phyloP scores from a whole-genome alignment of 2,888 invertebrate genomes.

The Azorinus chamasolen region DNA sequence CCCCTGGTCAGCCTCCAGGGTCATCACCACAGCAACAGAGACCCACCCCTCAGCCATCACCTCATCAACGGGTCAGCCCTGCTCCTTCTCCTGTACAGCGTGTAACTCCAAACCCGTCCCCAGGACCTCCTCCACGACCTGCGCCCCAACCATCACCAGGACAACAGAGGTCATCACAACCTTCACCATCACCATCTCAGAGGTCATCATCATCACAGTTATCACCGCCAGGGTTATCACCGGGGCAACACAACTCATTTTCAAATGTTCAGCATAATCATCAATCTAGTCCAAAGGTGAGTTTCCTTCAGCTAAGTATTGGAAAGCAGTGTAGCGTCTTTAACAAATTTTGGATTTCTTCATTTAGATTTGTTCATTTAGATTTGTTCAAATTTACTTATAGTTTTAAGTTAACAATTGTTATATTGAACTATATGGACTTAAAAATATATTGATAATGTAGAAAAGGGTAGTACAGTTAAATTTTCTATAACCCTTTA shows the following conservation, averaged over 20 bases:
- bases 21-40: conserved; percentile 70
- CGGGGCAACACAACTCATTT: conserved; percentile 57
- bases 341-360: too few species aligned
- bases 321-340: too few species aligned
- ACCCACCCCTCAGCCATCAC: conserved; percentile 65
- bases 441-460: too few species aligned
- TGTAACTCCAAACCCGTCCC: conserved; percentile 56
- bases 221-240: conserved; percentile 59
- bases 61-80: conserved; percentile 80
- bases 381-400: too few species aligned
- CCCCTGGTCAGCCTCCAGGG: conserved; percentile 69
- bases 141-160: conserved; percentile 84
- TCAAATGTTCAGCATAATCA: conserved; percentile 67
- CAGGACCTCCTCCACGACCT: conserved; percentile 76
- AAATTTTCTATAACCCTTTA: too few species aligned
- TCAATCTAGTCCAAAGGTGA: conserved; percentile 74
- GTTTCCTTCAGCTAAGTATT: too few species aligned
- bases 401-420: too few species aligned
- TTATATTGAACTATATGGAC: too few species aligned
- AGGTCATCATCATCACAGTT: conserved; percentile 62
- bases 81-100: conserved; percentile 64
- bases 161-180: conserved; percentile 87
- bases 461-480: too few species aligned
- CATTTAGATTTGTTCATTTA: too few species aligned
- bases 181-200: conserved; percentile 72